Conservation (phyloP, 2,113 vertebrate genomes). For the Hypomesus transpacificus region DNA sequence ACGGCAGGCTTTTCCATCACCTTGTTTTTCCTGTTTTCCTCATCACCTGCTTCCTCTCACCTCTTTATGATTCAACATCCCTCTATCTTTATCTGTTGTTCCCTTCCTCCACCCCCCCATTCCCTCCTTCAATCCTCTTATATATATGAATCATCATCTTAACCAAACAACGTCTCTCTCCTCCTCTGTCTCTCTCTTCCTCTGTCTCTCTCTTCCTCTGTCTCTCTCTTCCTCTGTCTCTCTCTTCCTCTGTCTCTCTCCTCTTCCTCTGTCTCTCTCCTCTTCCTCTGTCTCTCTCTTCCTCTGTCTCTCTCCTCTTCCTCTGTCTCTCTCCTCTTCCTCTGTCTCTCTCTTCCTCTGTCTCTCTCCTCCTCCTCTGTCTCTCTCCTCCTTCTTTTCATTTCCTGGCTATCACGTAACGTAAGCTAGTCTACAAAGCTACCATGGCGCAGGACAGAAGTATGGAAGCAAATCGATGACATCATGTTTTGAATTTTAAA, state of each 20-base stretch:
- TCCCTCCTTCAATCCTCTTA: slow-evolving; percentile 4
- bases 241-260: not conserved
- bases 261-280: not conserved
- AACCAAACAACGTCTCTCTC: not conserved
- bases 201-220: not conserved
- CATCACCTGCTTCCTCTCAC: not conserved
- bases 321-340: not conserved
- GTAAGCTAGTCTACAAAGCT: no score
- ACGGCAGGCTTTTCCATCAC: no score
- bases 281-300: not conserved
- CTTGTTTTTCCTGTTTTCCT: no score
- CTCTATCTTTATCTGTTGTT: not conserved
- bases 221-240: not conserved
- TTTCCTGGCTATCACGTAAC: no score
- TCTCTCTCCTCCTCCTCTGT: not conserved
- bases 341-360: no score
- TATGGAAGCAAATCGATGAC: no score
- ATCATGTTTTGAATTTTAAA: no score
- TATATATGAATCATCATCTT: not conserved
- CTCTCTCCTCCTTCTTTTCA: not conserved
- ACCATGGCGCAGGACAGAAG: no score
- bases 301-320: not conserved
- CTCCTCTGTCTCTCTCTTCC: not conserved
- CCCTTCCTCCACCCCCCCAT: not conserved
- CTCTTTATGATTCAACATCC: not conserved